Evolutionary conservation across 2,797 vertebrate genomes (phyloP).

Genomic region (Sciurus carolinensis): DNA sequence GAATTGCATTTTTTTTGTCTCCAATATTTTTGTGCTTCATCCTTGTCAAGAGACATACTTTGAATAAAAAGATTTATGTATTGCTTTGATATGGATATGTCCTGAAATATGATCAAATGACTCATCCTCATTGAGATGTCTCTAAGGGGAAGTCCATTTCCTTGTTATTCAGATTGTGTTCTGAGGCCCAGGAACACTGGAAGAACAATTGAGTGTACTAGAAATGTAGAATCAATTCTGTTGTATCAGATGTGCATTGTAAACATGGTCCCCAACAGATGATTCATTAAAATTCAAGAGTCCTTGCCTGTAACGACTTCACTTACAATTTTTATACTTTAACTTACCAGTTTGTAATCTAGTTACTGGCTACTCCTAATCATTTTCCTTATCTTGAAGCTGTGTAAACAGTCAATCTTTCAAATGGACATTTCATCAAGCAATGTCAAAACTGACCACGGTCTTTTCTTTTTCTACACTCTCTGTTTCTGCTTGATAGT

Average conservation of each 20-base stretch:
- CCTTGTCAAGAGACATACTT: not conserved
- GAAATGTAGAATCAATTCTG: not conserved
- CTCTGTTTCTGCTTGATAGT: not conserved
- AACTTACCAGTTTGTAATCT: not conserved
- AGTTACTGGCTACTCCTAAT: not conserved
- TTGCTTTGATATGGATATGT: not conserved
- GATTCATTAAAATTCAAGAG: not conserved
- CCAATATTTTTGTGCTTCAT: not conserved
- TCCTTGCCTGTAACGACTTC: not conserved
- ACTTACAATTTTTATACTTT: not conserved
- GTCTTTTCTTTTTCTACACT: not conserved
- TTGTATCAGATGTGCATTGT: not conserved
- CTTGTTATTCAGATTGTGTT: not conserved
- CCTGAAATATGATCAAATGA: not conserved
- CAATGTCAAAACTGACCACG: too few species aligned
- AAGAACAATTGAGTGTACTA: not conserved
- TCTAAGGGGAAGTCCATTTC: not conserved
- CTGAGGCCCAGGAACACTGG: not conserved
- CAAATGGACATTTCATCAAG: not conserved
- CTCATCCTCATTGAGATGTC: not conserved
- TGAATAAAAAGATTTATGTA: constrained; percentile 28
- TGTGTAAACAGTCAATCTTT: not conserved
- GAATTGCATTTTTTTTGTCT: too few species aligned
- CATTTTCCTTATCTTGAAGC: not conserved
- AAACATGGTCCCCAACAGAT: not conserved